Base-by-base conservation (phyloP, 2,113 vertebrate species). In the Pampusana beccarii region DNA sequence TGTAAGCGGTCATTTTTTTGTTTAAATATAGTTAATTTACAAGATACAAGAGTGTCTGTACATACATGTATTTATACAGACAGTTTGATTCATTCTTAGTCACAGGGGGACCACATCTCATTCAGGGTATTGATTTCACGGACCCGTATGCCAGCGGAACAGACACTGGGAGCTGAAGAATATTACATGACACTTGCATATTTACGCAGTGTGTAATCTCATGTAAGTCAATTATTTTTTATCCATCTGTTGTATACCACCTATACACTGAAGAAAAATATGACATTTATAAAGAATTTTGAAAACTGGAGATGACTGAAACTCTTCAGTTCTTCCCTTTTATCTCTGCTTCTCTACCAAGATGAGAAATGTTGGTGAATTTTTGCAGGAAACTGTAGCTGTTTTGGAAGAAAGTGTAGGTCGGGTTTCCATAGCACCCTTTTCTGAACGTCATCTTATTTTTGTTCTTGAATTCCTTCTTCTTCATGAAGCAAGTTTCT, bases 401-500 rank as follows among this genome's bases (percentile, higher is more conserved):
- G 13, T 24, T 90, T 57, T 58, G 29, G 54, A 81, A 67, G 40
- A 72, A 78, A 73, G 4, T 62, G 38, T 2, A 58, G 56, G 53
- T 58, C 46, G 36, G 58, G 44, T 79, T 92, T 73, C 66, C 54
- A 79, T 69, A 79, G n/a, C 16, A 83, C 16, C n/a, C 10, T 73
- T 72, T 90, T 57, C 34, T 0, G 0, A 26, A 57, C 1, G 1
- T 78, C 11, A 2, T 28, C 48, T 65, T n/a, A 26, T 50, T 53
- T 21, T 75, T 38, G 21, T 67, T 90, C 29, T 92, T 72, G 48
- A 62, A 78, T 51, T 73, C n/a, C n/a, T 81, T 36, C 40, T 51
- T 60, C 44, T 42, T 54, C 10, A 20, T 48, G 21, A 82, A 86
- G 29, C 13, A 67, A 18, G 48, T 38, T 61, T 18, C 20, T 77